Base-by-base conservation (phyloP, 2,797 vertebrate species). In the Spinibarbus caldwelli region DNA sequence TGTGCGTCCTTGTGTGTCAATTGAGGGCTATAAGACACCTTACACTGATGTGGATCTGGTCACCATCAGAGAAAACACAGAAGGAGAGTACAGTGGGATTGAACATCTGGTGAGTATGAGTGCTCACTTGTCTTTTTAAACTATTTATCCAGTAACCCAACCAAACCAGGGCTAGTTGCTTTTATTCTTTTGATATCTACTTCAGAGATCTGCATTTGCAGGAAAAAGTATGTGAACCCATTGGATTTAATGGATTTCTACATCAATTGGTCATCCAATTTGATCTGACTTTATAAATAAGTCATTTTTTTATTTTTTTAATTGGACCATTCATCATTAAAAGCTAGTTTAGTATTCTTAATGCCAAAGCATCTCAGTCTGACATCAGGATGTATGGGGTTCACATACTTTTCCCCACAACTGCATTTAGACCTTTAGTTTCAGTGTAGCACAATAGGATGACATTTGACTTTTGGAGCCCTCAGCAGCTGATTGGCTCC, bases 11-110 rank as follows among this genome's bases (percentile, higher is more conserved):
- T 99, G 97, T 34, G 95, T 98, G 87, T 98, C 98, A 36, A 98
- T 99, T 0, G 97, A 98, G 88, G 98, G 98, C 64, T 98, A 97
- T 90, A 95, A 97, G 90, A 99, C 98, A 0, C 97, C 97, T 0
- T 99, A 98, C 86, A 96, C 95, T 0, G 97, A 98, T 2, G 98
- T 99, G 15, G 94, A 99, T 89, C 96, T 99, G 38, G 97, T 99
- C 91, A 99, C 98, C 82, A 99, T 99, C 81, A 96, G 98, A 4
- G 98, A 99, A 94, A 99, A 99, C 95, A 99, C 98, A 0, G 98
- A 99, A 89, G 98, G 98, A 78, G 98, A 99, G 91, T 99, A 99
- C 93, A 99, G 98, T 64, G 97, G 98, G 3, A 99, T 99, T 47
- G 98, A 99, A 92, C 98, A 99, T 1, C 91, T 97, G 96, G 98